These are phyloP conservation scores for Myrmecophaga tridactyla DNA, from an alignment of 2,113 vertebrate species.

Conservation along the genomic window DNA sequence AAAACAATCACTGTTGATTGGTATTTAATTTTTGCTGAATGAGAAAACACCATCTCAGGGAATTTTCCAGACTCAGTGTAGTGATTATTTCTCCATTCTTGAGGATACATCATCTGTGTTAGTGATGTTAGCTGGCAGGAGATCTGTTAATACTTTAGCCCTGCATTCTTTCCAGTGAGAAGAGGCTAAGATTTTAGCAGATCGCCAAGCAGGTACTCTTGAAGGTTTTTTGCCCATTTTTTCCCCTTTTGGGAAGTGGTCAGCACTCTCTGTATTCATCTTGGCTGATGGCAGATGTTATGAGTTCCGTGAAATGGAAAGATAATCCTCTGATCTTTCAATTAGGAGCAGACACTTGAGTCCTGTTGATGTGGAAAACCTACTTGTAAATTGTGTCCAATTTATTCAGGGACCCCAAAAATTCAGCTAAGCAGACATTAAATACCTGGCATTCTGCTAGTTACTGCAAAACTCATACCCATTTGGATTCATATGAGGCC, in stretches of 20 bases:
- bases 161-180: background rate
- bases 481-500: background rate
- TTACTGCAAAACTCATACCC: background rate
- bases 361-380: background rate
- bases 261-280: background rate
- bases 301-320: background rate
- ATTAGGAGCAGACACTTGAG: background rate
- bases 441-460: background rate
- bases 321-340: background rate
- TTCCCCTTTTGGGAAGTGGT: background rate
- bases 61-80: background rate
- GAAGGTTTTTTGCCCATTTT: background rate
- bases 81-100: background rate
- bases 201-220: background rate
- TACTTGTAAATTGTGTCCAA: slow-evolving; percentile 6
- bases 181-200: background rate
- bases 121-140: background rate
- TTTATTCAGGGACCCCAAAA: background rate
- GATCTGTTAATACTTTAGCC: background rate
- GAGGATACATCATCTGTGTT: background rate
- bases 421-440: background rate
- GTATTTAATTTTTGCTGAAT: slow-evolving; percentile 29
- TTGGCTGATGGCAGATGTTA: background rate
- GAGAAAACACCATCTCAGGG: background rate
- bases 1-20: background rate